Conservation (phyloP, 1,140 invertebrate species). For the Neoseiulus cucumeris region DNA sequence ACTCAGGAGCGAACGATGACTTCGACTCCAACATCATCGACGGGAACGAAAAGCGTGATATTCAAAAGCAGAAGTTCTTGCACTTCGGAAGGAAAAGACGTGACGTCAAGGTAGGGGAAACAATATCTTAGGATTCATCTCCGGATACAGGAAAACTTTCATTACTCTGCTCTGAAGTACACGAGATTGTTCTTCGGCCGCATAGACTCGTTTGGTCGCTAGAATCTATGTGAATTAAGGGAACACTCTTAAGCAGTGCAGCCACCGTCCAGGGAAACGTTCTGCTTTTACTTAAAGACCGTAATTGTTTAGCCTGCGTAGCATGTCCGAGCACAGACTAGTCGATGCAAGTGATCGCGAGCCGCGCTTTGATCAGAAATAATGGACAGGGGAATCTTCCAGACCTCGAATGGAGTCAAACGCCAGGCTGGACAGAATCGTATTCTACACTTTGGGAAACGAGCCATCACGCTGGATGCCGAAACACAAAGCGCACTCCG, state of each 20-base stretch:
- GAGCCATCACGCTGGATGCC: neutral
- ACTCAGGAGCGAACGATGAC: neutral
- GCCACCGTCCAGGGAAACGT: neutral
- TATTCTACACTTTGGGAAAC: neutral
- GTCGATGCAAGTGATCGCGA: neutral
- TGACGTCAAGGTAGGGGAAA: neutral
- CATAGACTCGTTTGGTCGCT: neutral
- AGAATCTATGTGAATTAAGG: neutral
- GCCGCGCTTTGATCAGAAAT: neutral
- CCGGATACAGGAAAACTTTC: neutral
- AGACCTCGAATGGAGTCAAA: neutral
- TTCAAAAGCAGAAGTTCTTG: neutral
- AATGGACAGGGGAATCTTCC: neutral
- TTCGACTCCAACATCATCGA: neutral
- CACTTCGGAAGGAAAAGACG: neutral
- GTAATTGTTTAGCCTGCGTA: too few relatives aligned
- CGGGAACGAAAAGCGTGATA: neutral
- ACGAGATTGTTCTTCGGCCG: neutral
- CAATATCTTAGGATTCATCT: neutral
- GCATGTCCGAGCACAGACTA: neutral
- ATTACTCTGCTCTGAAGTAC: neutral
- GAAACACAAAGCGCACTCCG: neutral
- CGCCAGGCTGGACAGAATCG: neutral
- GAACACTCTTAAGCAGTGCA: neutral
- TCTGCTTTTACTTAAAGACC: neutral